phyloP scores from a whole-genome alignment of 2,113 vertebrate species.

The human region DNA sequence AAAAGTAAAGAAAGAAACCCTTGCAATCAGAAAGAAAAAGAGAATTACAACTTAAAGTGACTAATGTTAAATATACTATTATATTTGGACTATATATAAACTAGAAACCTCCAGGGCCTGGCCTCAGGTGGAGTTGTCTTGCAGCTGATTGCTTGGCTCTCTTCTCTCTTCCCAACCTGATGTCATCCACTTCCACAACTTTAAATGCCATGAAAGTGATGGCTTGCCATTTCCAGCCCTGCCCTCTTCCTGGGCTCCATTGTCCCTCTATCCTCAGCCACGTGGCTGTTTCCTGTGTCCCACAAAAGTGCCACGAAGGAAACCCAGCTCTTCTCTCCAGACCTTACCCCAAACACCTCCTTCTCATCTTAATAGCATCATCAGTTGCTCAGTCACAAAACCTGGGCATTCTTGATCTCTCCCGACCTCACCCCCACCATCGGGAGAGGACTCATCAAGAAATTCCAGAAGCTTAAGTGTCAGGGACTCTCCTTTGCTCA shows the following conservation, averaged over 20 bases:
- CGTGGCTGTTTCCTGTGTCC: neutral
- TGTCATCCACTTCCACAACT: neutral
- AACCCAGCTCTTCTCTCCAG: neutral
- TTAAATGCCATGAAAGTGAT: neutral
- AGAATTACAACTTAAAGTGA: neutral
- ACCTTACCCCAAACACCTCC: neutral
- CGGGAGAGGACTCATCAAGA: neutral
- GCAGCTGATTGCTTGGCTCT: neutral
- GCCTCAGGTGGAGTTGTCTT: neutral
- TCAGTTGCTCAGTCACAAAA: neutral
- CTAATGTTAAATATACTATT: neutral
- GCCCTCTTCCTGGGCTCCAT: neutral
- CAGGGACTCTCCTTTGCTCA: neutral
- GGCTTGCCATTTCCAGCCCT: neutral
- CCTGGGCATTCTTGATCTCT: neutral
- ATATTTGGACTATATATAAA: neutral
- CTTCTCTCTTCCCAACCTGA: neutral
- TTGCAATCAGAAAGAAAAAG: neutral
- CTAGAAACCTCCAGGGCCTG: neutral
- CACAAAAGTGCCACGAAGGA: neutral
- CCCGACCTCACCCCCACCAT: neutral
- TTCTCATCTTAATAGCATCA: neutral
- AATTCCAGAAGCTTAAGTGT: neutral
- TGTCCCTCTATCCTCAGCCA: neutral
- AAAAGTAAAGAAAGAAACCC: too few species aligned